Conservation (phyloP, 2,797 vertebrate genomes). For the Mus minutoides region DNA sequence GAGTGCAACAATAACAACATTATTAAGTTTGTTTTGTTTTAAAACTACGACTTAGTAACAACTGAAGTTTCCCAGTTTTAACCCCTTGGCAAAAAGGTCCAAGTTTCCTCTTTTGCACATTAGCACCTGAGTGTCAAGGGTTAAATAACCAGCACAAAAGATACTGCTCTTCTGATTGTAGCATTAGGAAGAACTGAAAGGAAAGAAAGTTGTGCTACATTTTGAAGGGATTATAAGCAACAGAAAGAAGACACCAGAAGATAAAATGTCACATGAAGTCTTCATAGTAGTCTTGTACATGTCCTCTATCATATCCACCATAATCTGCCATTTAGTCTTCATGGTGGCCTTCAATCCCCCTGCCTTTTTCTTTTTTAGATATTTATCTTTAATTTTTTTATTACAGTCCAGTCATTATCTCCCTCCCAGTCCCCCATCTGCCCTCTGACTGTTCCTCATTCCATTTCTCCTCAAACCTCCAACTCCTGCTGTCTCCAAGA, state of each 20-base stretch:
- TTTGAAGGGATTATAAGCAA: slow-evolving; percentile 90
- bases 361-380: too few relatives aligned
- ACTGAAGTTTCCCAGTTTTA: slow-evolving; percentile 71
- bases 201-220: slow-evolving; percentile 93
- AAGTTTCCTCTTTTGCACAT: slow-evolving; percentile 77
- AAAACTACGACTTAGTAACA: slow-evolving; percentile 81
- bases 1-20: slow-evolving; percentile 79
- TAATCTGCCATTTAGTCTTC: slow-evolving; percentile 96
- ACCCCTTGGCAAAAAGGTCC: slow-evolving; percentile 75
- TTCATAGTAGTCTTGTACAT: slow-evolving; percentile 94
- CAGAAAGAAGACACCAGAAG: slow-evolving; percentile 85
- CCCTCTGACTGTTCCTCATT: too few relatives aligned
- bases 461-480: too few relatives aligned
- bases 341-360: slow-evolving; percentile 96
- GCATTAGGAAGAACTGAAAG: slow-evolving; percentile 96
- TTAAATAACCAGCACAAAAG: slow-evolving; percentile 88
- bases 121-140: slow-evolving; percentile 76
- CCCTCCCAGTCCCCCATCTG: too few relatives aligned
- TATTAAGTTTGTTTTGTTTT: slow-evolving; percentile 68
- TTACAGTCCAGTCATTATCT: too few relatives aligned
- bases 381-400: too few relatives aligned
- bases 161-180: slow-evolving; percentile 94
- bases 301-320: slow-evolving; percentile 93
- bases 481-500: too few relatives aligned
- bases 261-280: slow-evolving; percentile 98